Evolutionary conservation across 2,113 vertebrate genomes (phyloP), one percentile per base, ranked within the genome.

Genomic region (Triplophysa siluroides): DNA sequence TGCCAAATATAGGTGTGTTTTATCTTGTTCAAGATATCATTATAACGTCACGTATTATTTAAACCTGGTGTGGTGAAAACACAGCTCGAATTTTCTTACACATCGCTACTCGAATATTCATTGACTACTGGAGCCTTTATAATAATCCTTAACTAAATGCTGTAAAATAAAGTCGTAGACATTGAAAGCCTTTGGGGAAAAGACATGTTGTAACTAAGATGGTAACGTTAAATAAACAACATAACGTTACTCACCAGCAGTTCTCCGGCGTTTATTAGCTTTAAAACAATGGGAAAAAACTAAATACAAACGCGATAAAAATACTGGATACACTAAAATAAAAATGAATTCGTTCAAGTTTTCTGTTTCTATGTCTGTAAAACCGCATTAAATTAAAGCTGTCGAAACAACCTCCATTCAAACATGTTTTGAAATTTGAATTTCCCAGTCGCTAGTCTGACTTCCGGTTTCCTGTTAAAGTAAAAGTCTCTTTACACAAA

Each of bases 381-480:
- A 52, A 18, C 6, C 18, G 41, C 16, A 38, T 47, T 16, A 79
- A 71, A 38, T 2, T 52, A 33, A 47, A 64, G 52, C 26, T 41
- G 10, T 6, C 0, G 33, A 56, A 68, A 50, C 61, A 80, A 58
- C 18, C 16, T 68, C 21, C 78, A n/a, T 21, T 21, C 18, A 56
- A 26, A 76, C 66, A 19, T 62, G 21, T 8, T 45, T 38, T 47
- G 38, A 58, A 78, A 64, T 78, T 83, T 79, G 83, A 84, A 84
- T 81, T 81, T 81, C 71, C 79, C 83, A 56, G 69, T 61, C 7
- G 8, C 11, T 10, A 14, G 19, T 71, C 63, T n/a, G 18, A 84
- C 74, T 73, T 81, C 78, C 78, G 21, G 82, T 63, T 78, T 78
- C 79, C 79, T 23, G 38, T 58, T 38, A 38, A 0, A 11, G 54